phyloP scores from a whole-genome alignment of 2,113 vertebrate species.

The Lontra canadensis region DNA sequence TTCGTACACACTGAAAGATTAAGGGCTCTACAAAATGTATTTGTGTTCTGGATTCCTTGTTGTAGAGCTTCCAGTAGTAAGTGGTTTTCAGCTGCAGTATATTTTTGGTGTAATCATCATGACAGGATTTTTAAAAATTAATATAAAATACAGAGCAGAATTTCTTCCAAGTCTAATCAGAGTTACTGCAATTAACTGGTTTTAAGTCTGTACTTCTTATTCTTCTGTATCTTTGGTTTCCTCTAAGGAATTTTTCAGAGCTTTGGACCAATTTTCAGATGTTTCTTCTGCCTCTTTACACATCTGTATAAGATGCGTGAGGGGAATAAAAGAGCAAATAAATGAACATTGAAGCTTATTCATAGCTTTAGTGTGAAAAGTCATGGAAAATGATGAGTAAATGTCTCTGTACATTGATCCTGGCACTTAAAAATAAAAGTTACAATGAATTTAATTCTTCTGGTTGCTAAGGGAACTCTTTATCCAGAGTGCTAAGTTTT shows the following conservation, averaged over 20 bases:
- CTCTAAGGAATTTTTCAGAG: constrained; percentile 63
- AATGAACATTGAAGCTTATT: constrained; percentile 24
- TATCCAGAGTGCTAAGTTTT: background rate
- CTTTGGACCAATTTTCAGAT: constrained; percentile 65
- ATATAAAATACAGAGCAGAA: background rate
- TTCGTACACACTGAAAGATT: background rate
- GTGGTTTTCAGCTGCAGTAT: background rate
- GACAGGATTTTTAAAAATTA: background rate
- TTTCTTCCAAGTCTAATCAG: constrained; percentile 35
- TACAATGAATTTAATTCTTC: constrained; percentile 26
- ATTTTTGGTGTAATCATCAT: background rate
- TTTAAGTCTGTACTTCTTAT: constrained; percentile 57
- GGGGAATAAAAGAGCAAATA: constrained; percentile 7
- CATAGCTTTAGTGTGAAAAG: background rate
- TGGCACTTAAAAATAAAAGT: constrained; percentile 35
- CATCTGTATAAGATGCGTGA: background rate
- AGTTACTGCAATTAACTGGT: constrained; percentile 68
- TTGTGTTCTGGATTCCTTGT: background rate
- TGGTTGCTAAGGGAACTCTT: background rate
- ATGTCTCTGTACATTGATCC: background rate
- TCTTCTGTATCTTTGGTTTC: constrained; percentile 72
- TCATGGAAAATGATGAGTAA: background rate
- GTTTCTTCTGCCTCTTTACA: background rate
- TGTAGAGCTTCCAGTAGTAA: background rate
- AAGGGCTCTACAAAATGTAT: background rate